A percentile compares a stretch with the other conserved stretches of the same genome.
These are phyloP conservation scores for Calephelis perditalis DNA, from an alignment of 2,888 invertebrate species.

Conservation along the genomic window DNA sequence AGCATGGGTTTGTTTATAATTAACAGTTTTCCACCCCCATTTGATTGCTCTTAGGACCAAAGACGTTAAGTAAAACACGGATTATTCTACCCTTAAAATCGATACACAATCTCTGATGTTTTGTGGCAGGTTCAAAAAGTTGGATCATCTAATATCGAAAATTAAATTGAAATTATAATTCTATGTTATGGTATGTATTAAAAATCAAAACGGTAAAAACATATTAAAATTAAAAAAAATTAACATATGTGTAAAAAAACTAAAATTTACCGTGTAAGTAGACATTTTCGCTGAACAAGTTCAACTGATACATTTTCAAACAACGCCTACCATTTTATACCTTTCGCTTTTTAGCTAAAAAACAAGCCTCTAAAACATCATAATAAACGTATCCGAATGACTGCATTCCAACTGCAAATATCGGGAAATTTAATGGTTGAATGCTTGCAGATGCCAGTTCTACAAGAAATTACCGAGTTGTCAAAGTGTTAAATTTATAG, in stretches of 20 bases:
- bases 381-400: conserved; percentile 2
- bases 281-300: background rate
- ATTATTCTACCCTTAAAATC: too few relatives aligned
- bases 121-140: too few relatives aligned
- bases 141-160: too few relatives aligned
- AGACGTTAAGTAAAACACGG: too few relatives aligned
- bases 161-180: too few relatives aligned
- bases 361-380: background rate
- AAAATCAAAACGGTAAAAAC: background rate
- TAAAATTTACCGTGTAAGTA: background rate
- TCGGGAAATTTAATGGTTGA: conserved; percentile 3
- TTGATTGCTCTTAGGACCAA: too few relatives aligned
- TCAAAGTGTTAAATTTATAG: too few relatives aligned
- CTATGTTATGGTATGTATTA: background rate
- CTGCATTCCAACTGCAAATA: conserved; percentile 4
- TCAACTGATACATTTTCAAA: background rate
- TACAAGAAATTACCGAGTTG: background rate
- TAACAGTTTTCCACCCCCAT: too few relatives aligned
- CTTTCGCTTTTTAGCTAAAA: background rate
- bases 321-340: background rate
- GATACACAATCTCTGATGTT: too few relatives aligned
- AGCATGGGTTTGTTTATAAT: too few relatives aligned
- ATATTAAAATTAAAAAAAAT: background rate
- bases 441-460: background rate
- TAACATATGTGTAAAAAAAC: background rate